Base-by-base conservation (phyloP, 2,888 invertebrate genomes). In the Cerastoderma edule region DNA sequence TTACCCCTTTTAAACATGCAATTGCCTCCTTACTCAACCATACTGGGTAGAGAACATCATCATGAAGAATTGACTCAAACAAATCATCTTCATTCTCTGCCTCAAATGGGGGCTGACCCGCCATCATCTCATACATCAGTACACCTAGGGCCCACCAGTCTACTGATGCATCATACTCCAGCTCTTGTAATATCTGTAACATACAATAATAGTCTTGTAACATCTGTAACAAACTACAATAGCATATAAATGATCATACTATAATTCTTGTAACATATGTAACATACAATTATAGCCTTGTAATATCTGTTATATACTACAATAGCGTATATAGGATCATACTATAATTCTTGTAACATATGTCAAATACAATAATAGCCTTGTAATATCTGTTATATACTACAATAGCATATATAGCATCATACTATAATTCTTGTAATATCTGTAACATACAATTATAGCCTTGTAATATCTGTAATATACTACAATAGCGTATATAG, bases 11-110 rank as follows among this genome's bases (percentile, higher is more conserved):
- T 54, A 98, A 94, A 92, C 97, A 97, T 88, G 96, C 96, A 72
- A 97, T 97, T 64, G 97, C 97, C 92, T 98, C 97, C 90, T 96
- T 96, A 85, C 96, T 96, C 68, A 98, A 94, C 99, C 99, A 99
- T 22, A 99, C 98, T 19, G 99, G 99, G 94, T 99, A 99, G n/a
- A 93, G 87, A 69, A 99, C 99, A 93, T 99, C 99, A 92, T 99
- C 99, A 92, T 98, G 98, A 89, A 99, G 95, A 92, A 99, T 99
- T 84, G 98, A 97, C 94, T 99, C 99, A 94, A 99, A 99, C 78
- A 99, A 95, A 93, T 99, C 99, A 93, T 99, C 99, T 94, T 99
- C 99, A 94, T 99, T 99, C 94, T 99, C 99, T 4, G 99, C 99
- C 94, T 99, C 99, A 94, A 99, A 99, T 19, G 99, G 99, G 75